Evolutionary conservation across 2,888 invertebrate genomes (phyloP), one percentile per base, ranked within the genome.

Genomic region (Drosophila paranaensis): DNA sequence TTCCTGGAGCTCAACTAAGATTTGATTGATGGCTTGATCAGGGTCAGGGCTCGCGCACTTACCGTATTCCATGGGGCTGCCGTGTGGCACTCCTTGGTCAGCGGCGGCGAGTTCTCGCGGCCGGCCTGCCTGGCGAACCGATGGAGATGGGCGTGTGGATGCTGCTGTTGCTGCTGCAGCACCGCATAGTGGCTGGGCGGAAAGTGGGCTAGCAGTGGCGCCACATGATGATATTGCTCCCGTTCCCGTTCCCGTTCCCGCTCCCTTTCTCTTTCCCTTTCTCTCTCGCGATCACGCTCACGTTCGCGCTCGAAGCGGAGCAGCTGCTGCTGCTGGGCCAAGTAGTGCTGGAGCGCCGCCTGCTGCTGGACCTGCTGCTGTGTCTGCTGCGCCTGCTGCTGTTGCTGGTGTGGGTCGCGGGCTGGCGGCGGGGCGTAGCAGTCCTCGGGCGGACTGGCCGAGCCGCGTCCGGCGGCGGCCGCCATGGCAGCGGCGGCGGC

Each of bases 321-420:
- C 68, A 91, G 57, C 64, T 91, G 91, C 62, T 88, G 88, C 55
- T 90, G 90, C 62, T 91, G 91, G 14, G 88, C 90, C 45, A 88
- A 56, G 54, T 91, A 91, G 53, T 91, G 91, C 64, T 91, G 91
- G 63, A 87, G 56, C n/a, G 90, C 90, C 55, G 84, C 79, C 42
- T 91, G 91, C 70, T 91, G 91, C 33, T 84, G 76, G 6, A 76
- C 78, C 9, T 84, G 83, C 62, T 64, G 81, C 45, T 86, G 79
- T 2, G 74, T 74, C 9, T 88, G 88, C 20, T 83, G 86, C 2
- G 80, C 87, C 13, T 50, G 50, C 33, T 50, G 50, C 16, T 50
- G 48, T 11, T 82, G 81, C n/a, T 85, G 88, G 33, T 82, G 81
- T 3, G 82, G 73, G 60, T 88, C 81, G 30, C 83, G 83, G 30